A percentile compares a stretch with the other conserved stretches of the same genome.
Evolutionary conservation across 2,888 invertebrate species (phyloP).

Genomic region (Amphipoea oculea): DNA sequence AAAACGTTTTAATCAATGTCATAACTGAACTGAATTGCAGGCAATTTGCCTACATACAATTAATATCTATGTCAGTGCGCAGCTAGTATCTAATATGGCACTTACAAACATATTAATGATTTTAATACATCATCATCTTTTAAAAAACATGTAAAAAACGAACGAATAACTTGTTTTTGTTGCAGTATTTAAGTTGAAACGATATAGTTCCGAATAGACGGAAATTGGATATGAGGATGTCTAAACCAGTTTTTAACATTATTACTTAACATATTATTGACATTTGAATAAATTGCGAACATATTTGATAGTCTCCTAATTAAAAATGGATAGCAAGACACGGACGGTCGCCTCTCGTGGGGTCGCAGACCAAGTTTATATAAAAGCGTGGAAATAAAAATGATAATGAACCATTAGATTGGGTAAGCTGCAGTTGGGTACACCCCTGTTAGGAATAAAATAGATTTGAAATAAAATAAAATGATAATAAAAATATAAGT

Average conservation of each 20-base stretch:
- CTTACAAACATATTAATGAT: not conserved
- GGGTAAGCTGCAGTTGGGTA: conserved; percentile 48
- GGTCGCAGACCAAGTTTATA: conserved; percentile 51
- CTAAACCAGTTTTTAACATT: conserved; percentile 34
- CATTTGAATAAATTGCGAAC: conserved; percentile 47
- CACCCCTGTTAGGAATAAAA: conserved; percentile 22
- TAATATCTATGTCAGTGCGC: not conserved
- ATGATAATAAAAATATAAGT: not conserved
- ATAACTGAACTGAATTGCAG: not conserved
- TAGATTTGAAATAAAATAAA: not conserved
- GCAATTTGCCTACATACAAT: not conserved
- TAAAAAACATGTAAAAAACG: not conserved
- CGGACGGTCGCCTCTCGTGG: conserved; percentile 37
- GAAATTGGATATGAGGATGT: conserved; percentile 24
- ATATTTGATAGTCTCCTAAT: conserved; percentile 40
- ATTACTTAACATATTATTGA: conserved; percentile 36
- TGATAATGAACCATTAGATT: conserved; percentile 51
- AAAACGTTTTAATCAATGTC: not conserved
- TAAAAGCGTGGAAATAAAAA: conserved; percentile 53
- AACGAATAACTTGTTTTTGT: conserved; percentile 20
- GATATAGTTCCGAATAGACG: conserved; percentile 3
- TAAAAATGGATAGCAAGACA: conserved; percentile 23
- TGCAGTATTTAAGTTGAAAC: conserved; percentile 8
- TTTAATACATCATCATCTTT: not conserved
- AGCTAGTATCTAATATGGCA: not conserved